These are phyloP conservation scores for Acrocephalus arundinaceus DNA, from an alignment of 2,113 vertebrate species.

Conservation along the genomic window DNA sequence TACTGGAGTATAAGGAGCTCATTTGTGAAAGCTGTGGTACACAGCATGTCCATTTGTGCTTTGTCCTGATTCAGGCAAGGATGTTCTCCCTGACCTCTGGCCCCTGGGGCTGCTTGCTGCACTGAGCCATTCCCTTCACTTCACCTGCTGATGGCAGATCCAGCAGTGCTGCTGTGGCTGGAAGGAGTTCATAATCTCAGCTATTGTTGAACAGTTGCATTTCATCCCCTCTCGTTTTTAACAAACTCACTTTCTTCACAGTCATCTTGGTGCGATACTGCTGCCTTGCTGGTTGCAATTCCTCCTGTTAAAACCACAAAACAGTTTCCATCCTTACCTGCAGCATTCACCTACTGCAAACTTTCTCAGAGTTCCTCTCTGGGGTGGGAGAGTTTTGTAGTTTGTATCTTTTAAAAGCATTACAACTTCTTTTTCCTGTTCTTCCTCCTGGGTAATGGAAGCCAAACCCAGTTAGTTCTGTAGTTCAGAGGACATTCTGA, in stretches of 20 bases:
- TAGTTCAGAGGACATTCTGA: background rate
- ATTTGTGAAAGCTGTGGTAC: conserved; percentile 85
- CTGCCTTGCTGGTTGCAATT: background rate
- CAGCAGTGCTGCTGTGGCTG: background rate
- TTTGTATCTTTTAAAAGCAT: background rate
- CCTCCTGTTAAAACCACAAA: background rate
- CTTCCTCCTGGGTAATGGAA: background rate
- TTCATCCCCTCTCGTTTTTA: background rate
- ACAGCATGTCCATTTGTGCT: background rate
- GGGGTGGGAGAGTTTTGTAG: background rate
- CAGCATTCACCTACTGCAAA: background rate
- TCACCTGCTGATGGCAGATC: background rate
- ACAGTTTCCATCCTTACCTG: background rate
- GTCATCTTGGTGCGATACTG: background rate
- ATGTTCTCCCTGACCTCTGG: background rate
- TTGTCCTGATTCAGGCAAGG: background rate
- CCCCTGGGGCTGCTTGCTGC: background rate
- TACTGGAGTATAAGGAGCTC: conserved; percentile 81
- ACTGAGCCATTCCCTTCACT: background rate
- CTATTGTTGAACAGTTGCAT: background rate
- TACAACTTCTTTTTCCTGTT: background rate
- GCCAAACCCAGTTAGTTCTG: background rate
- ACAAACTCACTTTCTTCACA: background rate
- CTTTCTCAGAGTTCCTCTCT: background rate
- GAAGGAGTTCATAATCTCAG: background rate